Evolutionary conservation across 2,888 invertebrate species (phyloP).

Genomic region (Platycheirus rosarum): DNA sequence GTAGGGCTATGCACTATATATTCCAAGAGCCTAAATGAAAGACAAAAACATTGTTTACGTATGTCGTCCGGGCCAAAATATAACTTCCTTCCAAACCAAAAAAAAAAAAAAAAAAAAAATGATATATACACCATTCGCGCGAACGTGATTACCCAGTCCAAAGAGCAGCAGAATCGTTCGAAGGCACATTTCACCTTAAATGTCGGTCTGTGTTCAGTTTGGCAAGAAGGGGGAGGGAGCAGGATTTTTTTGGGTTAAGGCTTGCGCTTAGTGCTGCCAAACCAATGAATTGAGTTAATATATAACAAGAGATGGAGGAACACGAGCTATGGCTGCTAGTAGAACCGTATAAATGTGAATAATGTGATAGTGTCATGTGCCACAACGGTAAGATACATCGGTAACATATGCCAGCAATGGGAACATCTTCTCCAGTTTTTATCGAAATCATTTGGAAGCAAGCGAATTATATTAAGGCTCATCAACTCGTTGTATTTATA

Average conservation of each 20-base stretch:
- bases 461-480: too few species aligned
- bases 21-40: slow-evolving; percentile 23
- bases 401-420: slow-evolving; percentile 61
- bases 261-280: slow-evolving; percentile 58
- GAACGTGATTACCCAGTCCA: slow-evolving; percentile 55
- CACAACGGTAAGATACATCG: slow-evolving; percentile 57
- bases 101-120: background rate
- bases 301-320: slow-evolving; percentile 26
- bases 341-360: slow-evolving; percentile 53
- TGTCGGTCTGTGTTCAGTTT: slow-evolving; percentile 16
- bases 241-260: slow-evolving; percentile 14
- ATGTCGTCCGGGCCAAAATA: slow-evolving; percentile 65
- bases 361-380: slow-evolving; percentile 63
- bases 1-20: too few species aligned
- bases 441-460: background rate
- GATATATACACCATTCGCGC: slow-evolving; percentile 30
- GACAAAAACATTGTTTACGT: slow-evolving; percentile 64
- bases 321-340: background rate
- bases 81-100: slow-evolving; percentile 53
- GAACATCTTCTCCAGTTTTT: slow-evolving; percentile 6
- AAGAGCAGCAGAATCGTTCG: background rate
- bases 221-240: slow-evolving; percentile 17
- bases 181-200: slow-evolving; percentile 46
- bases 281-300: slow-evolving; percentile 58
- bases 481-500: slow-evolving; percentile 8